Percentiles rank a stretch among this genome's conserved stretches.
Conservation (phyloP, 2,113 vertebrate species). For the Sinocyclocheilus anophthalmus region DNA sequence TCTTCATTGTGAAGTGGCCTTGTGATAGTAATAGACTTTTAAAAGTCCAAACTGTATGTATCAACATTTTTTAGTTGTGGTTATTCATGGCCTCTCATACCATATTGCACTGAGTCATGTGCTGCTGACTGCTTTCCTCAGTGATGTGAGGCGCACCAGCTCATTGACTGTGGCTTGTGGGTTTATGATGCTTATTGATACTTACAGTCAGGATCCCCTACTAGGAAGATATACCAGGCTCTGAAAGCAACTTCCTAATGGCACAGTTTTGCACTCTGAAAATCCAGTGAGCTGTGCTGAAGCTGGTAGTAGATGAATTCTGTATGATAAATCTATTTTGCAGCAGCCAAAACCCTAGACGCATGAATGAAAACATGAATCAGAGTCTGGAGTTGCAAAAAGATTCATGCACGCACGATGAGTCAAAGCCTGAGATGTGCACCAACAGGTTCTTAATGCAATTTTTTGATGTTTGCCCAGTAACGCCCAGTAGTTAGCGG, state of each 20-base stretch:
- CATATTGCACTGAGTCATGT: background rate
- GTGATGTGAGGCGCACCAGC: background rate
- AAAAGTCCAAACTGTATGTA: background rate
- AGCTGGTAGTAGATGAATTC: constrained; percentile 3
- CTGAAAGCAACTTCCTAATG: background rate
- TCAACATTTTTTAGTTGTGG: background rate
- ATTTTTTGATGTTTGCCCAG: background rate
- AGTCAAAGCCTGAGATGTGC: background rate
- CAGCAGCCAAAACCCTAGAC: constrained; percentile 6
- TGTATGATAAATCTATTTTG: constrained; percentile 23
- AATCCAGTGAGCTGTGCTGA: constrained; percentile 1
- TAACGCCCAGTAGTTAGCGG: background rate
- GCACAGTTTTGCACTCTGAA: background rate
- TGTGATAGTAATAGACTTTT: background rate
- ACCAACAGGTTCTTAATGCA: background rate
- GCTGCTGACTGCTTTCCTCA: background rate
- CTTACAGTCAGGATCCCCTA: background rate
- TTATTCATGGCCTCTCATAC: background rate
- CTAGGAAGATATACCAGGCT: background rate
- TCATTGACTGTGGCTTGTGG: background rate
- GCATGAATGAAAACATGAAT: constrained; percentile 28
- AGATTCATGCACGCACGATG: background rate
- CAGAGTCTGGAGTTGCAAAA: background rate
- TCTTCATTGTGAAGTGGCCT: background rate
- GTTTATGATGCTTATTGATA: background rate